A percentile compares a stretch with the other conserved stretches of the same genome.
Conservation (phyloP, 1,140 invertebrate genomes). For the Euura lappo region DNA sequence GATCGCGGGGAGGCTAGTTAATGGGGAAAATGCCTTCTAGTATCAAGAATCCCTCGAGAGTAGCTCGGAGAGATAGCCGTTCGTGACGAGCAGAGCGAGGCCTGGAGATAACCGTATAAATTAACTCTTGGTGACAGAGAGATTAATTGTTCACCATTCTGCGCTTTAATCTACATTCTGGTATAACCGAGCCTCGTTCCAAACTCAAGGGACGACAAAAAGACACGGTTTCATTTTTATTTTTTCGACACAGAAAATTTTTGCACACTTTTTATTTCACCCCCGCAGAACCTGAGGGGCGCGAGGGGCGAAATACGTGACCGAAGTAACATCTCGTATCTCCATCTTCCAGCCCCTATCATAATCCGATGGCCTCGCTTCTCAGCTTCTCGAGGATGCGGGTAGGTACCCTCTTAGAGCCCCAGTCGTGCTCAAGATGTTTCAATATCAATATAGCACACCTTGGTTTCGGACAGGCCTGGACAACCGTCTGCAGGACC, state of each 20-base stretch:
- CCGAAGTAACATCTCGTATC: too few relatives aligned
- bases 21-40: too few relatives aligned
- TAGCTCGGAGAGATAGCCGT: neutral
- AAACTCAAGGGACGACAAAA: too few relatives aligned
- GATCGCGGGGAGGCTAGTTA: neutral
- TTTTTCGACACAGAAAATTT: too few relatives aligned
- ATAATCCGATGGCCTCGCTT: neutral
- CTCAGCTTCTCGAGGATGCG: neutral
- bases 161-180: neutral
- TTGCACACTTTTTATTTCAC: too few relatives aligned
- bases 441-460: constrained; percentile 1
- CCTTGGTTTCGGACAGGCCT: neutral
- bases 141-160: constrained; percentile 5
- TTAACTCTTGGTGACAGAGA: constrained; percentile 6
- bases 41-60: constrained; percentile 1
- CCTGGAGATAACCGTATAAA: neutral
- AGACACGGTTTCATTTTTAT: too few relatives aligned
- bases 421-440: neutral
- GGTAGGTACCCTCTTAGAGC: neutral
- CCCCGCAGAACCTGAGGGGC: too few relatives aligned
- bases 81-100: neutral
- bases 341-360: neutral
- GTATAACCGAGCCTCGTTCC: neutral
- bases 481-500: neutral
- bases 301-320: too few relatives aligned